Percentiles rank a stretch among this genome's conserved stretches.
Evolutionary conservation across 1,140 invertebrate species (phyloP).

Genomic region (Aricia agestis): DNA sequence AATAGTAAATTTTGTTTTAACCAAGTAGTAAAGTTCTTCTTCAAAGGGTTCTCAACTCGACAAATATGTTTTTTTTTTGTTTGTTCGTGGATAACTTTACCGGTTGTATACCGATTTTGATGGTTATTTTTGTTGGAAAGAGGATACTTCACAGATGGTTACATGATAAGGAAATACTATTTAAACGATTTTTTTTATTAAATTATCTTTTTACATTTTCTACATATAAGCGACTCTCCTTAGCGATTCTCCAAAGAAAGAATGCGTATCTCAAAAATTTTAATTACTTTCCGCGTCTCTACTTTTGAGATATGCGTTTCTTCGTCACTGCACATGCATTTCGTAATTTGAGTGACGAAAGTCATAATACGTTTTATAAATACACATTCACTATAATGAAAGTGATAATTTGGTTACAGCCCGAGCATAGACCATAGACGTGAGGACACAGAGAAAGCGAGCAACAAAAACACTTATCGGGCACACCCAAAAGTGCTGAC

Average conservation of each 20-base stretch:
- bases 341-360: neutral
- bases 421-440: neutral
- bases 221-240: too few species aligned
- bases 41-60: too few species aligned
- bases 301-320: neutral
- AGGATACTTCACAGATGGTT: too few species aligned
- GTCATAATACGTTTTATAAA: neutral
- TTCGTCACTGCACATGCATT: neutral
- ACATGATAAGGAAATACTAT: too few species aligned
- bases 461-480: constrained; percentile 23
- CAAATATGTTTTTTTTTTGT: too few species aligned
- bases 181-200: too few species aligned
- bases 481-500: constrained; percentile 34
- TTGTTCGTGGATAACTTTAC: too few species aligned
- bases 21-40: too few species aligned
- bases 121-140: too few species aligned
- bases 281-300: neutral
- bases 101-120: too few species aligned
- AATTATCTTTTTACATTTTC: too few species aligned
- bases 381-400: neutral
- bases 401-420: neutral
- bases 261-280: neutral
- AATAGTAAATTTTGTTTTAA: neutral
- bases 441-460: neutral
- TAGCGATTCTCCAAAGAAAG: too few species aligned